Conservation (phyloP, 2,888 invertebrate species). For the Caenorhabditis sp. region DNA sequence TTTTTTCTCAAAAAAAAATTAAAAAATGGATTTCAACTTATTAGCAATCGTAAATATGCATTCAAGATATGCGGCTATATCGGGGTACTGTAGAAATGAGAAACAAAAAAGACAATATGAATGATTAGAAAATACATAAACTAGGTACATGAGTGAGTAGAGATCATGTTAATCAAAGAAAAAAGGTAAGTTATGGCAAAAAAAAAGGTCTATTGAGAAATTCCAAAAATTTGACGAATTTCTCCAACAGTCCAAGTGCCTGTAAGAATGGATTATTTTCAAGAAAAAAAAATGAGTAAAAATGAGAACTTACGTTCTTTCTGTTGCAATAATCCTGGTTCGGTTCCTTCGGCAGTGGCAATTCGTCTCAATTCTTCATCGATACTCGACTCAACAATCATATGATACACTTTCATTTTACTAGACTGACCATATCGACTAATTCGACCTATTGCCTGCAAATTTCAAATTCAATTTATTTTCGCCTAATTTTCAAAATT, state of each 20-base stretch:
- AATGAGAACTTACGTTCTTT: conserved; percentile 12
- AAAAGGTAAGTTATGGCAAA: too few relatives aligned
- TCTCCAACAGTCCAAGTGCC: conserved; percentile 26
- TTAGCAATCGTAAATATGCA: too few relatives aligned
- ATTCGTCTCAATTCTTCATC: conserved; percentile 72
- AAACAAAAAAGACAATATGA: too few relatives aligned
- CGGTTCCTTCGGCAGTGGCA: conserved; percentile 5
- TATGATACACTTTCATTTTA: conserved; percentile 79
- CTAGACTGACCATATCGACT: conserved; percentile 83
- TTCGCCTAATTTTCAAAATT: too few relatives aligned
- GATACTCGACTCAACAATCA: conserved; percentile 78
- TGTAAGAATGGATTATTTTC: conserved; percentile 9
- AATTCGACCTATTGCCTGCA: conserved; percentile 81
- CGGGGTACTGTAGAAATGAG: too few relatives aligned
- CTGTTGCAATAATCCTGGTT: background rate
- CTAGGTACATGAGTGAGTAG: too few relatives aligned
- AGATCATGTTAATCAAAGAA: too few relatives aligned
- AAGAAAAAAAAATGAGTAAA: background rate
- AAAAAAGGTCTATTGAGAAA: background rate
- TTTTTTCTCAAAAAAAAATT: too few relatives aligned
- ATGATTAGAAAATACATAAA: too few relatives aligned
- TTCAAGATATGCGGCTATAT: too few relatives aligned
- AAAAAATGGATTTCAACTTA: too few relatives aligned
- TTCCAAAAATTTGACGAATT: conserved; percentile 17
- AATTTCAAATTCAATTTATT: too few relatives aligned